Conservation (phyloP, 2,113 vertebrate genomes). For the Paradoxurus hermaphroditus region DNA sequence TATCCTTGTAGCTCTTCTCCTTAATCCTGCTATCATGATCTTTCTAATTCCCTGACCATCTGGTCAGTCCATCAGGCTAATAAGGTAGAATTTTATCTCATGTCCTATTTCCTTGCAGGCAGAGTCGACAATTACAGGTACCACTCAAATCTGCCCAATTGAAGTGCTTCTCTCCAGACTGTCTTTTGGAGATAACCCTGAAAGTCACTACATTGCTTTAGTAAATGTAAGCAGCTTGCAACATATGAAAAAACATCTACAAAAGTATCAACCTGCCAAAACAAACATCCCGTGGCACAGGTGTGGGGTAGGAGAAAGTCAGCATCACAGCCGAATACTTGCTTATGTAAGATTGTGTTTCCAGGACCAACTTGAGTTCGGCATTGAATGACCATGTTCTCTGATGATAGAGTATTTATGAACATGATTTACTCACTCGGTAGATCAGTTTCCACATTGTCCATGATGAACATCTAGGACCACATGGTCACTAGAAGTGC, state of each 20-base stretch:
- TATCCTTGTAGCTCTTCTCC: background rate
- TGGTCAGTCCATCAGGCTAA: background rate
- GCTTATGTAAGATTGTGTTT: background rate
- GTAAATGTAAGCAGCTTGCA: background rate
- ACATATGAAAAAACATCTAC: background rate
- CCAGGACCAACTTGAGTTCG: background rate
- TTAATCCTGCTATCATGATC: background rate
- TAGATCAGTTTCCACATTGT: background rate
- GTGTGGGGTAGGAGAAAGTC: background rate
- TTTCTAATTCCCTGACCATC: background rate
- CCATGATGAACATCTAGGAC: background rate
- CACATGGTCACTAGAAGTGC: background rate
- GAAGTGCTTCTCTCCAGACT: background rate
- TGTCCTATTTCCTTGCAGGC: background rate
- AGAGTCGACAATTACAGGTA: background rate
- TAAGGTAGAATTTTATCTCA: background rate
- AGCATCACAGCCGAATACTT: background rate
- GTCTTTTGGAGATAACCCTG: background rate
- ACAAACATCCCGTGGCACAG: background rate
- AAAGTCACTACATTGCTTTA: background rate
- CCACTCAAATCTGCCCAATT: background rate
- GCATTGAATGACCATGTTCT: background rate
- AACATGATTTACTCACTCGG: background rate
- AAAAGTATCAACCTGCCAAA: background rate
- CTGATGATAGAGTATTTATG: background rate